These are phyloP conservation scores for Ondatra zibethicus DNA, from an alignment of 2,113 vertebrate genomes.

Conservation along the genomic window DNA sequence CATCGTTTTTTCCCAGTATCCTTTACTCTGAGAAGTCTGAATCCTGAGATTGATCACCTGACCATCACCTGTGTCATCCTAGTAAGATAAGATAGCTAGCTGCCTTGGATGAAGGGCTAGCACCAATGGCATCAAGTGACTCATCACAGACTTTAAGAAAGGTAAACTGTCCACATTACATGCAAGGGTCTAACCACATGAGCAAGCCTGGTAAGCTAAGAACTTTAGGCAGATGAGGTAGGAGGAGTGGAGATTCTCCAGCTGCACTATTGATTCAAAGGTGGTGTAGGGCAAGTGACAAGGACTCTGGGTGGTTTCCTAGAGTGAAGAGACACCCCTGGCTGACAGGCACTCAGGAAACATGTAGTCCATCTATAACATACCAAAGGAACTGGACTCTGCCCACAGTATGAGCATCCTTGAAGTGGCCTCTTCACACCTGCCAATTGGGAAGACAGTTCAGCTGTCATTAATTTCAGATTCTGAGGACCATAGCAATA, in stretches of 20 bases:
- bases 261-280: neutral
- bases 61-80: neutral
- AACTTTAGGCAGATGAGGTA: too few relatives aligned
- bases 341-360: neutral
- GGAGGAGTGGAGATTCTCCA: neutral
- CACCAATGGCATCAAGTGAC: neutral
- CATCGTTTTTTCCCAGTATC: neutral
- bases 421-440: neutral
- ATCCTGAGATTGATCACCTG: neutral
- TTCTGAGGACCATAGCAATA: neutral
- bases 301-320: neutral
- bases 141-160: neutral
- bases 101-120: neutral
- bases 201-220: neutral
- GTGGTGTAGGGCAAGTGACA: rapidly evolving
- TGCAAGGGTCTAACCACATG: neutral
- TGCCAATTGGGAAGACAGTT: neutral
- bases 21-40: neutral
- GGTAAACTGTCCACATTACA: neutral
- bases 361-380: neutral
- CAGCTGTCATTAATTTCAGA: neutral
- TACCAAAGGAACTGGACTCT: neutral
- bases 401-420: neutral
- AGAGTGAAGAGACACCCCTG: neutral
- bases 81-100: neutral